A percentile compares a stretch with the other conserved stretches of the same genome.
phyloP scores from a whole-genome alignment of 2,113 vertebrate species.

The human region GRCh38 chr2:2108501-2109000 shows the following conservation, averaged over 20 bases:
- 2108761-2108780: not conserved
- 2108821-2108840: too few species aligned
- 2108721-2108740: too few species aligned
- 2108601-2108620: not conserved
- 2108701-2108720: not conserved
- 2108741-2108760: not conserved
- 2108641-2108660: rapidly evolving
- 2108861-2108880: rapidly evolving
- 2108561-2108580: rapidly evolving
- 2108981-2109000: not conserved
- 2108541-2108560: rapidly evolving
- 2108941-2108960: rapidly evolving
- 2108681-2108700: rapidly evolving
- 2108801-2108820: rapidly evolving
- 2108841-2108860: rapidly evolving
- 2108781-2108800: not conserved
- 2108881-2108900: rapidly evolving
- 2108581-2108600: not conserved
- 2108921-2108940: rapidly evolving
- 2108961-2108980: not conserved
- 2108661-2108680: rapidly evolving
- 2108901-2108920: rapidly evolving
- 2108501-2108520: not conserved
- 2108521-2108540: not conserved
- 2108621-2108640: too few species aligned